phyloP scores from a whole-genome alignment of 2,888 invertebrate species.

The Bibio marci region DNA sequence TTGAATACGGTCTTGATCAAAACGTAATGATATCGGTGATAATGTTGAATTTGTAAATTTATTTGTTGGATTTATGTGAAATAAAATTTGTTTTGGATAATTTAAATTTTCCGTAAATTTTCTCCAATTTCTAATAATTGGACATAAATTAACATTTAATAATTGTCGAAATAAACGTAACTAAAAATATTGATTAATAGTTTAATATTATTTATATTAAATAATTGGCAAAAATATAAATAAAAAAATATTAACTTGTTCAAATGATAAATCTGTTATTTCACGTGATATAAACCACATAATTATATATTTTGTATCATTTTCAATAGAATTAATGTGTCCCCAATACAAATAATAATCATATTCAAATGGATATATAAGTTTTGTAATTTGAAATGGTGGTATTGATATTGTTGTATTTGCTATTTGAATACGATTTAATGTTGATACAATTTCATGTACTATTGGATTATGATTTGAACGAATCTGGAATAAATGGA shows the following conservation, averaged over 20 bases:
- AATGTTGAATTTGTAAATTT: constrained; percentile 5
- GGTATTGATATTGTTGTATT: constrained; percentile 33
- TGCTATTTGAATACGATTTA: constrained; percentile 34
- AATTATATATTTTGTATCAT: constrained; percentile 30
- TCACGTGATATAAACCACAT: constrained; percentile 44
- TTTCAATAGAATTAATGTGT: constrained; percentile 22
- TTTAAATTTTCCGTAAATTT: background rate
- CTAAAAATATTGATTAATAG: constrained; percentile 20
- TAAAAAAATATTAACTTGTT: constrained; percentile 45
- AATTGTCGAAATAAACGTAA: constrained; percentile 37
- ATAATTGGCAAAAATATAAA: background rate
- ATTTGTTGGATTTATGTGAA: constrained; percentile 7
- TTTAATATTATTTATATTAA: constrained; percentile 1
- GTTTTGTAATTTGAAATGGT: constrained; percentile 31
- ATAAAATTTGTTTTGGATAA: constrained; percentile 7
- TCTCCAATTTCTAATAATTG: constrained; percentile 6
- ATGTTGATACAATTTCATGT: constrained; percentile 29
- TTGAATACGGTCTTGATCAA: no score
- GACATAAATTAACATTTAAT: constrained; percentile 19
- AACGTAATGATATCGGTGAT: constrained; percentile 3
- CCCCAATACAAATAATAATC: constrained; percentile 53
- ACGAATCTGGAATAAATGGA: constrained; percentile 32
- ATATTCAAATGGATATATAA: constrained; percentile 36
- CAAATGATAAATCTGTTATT: constrained; percentile 36
- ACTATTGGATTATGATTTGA: constrained; percentile 27